phyloP scores from a whole-genome alignment of 2,888 invertebrate genomes.

The Leucozona laternaria region DNA sequence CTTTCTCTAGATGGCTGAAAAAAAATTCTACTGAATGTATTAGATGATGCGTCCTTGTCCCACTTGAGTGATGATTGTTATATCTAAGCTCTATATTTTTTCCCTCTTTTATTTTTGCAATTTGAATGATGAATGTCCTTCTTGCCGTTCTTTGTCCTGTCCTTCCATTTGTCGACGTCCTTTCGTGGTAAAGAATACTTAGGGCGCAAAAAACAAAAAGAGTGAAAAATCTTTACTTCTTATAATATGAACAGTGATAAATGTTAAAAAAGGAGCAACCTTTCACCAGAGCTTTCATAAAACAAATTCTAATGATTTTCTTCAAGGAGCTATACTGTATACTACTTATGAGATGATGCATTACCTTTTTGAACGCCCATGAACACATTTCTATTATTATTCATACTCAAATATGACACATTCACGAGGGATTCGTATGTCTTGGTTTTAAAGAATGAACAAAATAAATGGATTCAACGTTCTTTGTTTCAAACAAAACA shows the following conservation, averaged over 20 bases:
- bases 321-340: constrained; percentile 12
- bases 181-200: constrained; percentile 15
- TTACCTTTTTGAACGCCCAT: constrained; percentile 33
- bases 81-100: constrained; percentile 38
- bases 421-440: constrained; percentile 17
- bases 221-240: constrained; percentile 29
- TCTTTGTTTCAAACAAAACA: not conserved
- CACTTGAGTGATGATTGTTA: constrained; percentile 65
- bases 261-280: constrained; percentile 47
- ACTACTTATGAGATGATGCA: constrained; percentile 29
- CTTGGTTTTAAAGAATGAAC: constrained; percentile 20
- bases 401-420: constrained; percentile 42
- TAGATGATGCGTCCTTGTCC: constrained; percentile 56
- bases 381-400: constrained; percentile 36
- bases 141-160: constrained; percentile 51
- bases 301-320: constrained; percentile 36
- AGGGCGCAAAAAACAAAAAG: constrained; percentile 1
- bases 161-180: constrained; percentile 41
- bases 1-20: constrained; percentile 28
- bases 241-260: constrained; percentile 26
- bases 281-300: constrained; percentile 34
- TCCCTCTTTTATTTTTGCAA: constrained; percentile 34
- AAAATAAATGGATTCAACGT: constrained; percentile 20
- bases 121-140: constrained; percentile 66
- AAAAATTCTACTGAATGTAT: constrained; percentile 44